phyloP scores from a whole-genome alignment of 2,797 vertebrate species.

The Hemitrygon akajei region DNA sequence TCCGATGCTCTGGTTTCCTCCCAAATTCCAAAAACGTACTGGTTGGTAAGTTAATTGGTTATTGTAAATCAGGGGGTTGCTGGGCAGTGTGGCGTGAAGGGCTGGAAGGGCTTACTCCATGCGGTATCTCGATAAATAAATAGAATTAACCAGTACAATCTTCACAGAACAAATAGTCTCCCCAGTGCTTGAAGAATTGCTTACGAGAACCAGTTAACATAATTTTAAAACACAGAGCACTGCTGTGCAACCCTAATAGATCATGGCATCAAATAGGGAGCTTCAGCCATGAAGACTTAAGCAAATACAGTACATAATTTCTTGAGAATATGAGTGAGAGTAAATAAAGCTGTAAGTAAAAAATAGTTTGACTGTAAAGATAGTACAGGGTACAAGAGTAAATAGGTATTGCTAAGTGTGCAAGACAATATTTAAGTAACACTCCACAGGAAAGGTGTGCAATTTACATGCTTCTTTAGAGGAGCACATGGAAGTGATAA shows the following conservation, averaged over 20 bases:
- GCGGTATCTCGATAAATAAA: too few relatives aligned
- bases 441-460: neutral
- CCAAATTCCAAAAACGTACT: too few relatives aligned
- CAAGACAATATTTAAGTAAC: conserved; percentile 1
- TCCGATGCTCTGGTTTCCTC: too few relatives aligned
- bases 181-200: neutral
- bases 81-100: too few relatives aligned
- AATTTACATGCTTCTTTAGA: neutral
- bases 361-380: neutral
- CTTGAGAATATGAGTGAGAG: neutral
- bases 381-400: neutral
- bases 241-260: neutral
- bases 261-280: neutral
- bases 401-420: neutral
- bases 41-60: too few relatives aligned
- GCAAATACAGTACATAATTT: neutral
- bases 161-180: too few relatives aligned
- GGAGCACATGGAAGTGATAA: neutral
- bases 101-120: too few relatives aligned
- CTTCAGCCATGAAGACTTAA: neutral
- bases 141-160: too few relatives aligned
- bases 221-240: neutral
- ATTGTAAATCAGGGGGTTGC: too few relatives aligned
- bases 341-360: neutral
- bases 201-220: neutral